Evolutionary conservation across 2,113 vertebrate species (phyloP).

Genomic region (Cinclus cinclus): DNA sequence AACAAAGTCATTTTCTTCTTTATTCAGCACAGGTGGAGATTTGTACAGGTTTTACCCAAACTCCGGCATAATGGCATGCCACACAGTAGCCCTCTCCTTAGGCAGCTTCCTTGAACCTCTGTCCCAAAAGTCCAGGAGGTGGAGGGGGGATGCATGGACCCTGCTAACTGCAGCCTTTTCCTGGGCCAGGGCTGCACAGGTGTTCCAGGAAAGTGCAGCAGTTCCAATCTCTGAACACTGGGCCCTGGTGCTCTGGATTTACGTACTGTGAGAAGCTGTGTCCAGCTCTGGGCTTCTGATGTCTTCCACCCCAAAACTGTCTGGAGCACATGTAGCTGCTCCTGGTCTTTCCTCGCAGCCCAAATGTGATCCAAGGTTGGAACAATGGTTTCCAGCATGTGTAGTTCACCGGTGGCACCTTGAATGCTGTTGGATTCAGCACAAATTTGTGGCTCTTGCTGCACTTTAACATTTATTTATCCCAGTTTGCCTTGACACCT

Average conservation of each 20-base stretch:
- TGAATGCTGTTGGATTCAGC: background rate
- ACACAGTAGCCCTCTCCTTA: background rate
- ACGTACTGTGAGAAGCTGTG: background rate
- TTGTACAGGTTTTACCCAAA: background rate
- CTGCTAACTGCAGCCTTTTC: background rate
- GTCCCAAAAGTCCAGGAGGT: background rate
- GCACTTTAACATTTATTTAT: background rate
- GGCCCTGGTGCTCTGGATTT: background rate
- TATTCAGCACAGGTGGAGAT: background rate
- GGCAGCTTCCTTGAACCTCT: background rate
- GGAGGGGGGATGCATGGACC: background rate
- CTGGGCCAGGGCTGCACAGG: background rate
- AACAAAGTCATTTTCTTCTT: background rate
- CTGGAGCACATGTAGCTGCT: background rate
- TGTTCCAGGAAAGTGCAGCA: background rate
- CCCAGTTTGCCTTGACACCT: background rate
- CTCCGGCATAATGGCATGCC: background rate
- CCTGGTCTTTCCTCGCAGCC: background rate
- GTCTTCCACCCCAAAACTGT: background rate
- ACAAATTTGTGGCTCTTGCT: background rate
- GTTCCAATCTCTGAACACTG: fast-evolving
- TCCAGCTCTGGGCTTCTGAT: background rate
- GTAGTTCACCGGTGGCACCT: background rate
- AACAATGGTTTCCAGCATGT: background rate
- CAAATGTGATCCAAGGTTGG: background rate